These are phyloP conservation scores for Pantherophis alleghaniensis DNA, from an alignment of 2,797 vertebrate species.

Conservation along the genomic window DNA sequence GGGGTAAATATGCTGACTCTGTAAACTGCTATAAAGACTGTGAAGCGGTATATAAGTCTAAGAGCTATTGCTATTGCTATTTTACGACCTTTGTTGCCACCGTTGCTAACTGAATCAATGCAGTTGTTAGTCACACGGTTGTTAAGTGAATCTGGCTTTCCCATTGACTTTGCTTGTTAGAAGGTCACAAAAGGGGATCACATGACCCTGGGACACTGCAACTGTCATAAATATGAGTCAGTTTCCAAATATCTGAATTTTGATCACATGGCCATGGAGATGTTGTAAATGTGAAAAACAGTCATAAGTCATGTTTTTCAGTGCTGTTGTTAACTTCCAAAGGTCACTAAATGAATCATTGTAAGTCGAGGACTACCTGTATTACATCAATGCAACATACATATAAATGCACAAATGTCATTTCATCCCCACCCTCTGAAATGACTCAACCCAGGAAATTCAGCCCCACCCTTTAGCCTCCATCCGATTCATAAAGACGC, in stretches of 20 bases:
- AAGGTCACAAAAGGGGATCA: background rate
- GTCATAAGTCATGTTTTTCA: background rate
- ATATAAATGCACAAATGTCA: background rate
- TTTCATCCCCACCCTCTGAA: background rate
- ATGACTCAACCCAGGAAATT: background rate
- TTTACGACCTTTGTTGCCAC: background rate
- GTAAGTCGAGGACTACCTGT: background rate
- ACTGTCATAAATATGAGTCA: background rate
- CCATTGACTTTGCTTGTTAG: background rate
- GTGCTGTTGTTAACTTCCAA: background rate
- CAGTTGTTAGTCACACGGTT: background rate
- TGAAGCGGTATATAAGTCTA: too few relatives aligned
- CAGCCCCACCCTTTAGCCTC: background rate
- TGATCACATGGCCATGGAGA: background rate
- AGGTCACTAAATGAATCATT: background rate
- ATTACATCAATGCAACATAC: background rate
- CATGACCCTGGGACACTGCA: background rate
- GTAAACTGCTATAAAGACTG: too few relatives aligned
- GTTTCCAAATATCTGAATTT: background rate
- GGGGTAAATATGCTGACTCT: too few relatives aligned
- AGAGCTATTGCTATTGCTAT: background rate
- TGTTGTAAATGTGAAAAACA: background rate
- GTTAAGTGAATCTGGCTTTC: too few relatives aligned
- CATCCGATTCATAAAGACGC: slow-evolving; percentile 23
- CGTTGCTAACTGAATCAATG: background rate